Conservation (phyloP, 2,888 invertebrate species). For the Maniola hyperantus region DNA sequence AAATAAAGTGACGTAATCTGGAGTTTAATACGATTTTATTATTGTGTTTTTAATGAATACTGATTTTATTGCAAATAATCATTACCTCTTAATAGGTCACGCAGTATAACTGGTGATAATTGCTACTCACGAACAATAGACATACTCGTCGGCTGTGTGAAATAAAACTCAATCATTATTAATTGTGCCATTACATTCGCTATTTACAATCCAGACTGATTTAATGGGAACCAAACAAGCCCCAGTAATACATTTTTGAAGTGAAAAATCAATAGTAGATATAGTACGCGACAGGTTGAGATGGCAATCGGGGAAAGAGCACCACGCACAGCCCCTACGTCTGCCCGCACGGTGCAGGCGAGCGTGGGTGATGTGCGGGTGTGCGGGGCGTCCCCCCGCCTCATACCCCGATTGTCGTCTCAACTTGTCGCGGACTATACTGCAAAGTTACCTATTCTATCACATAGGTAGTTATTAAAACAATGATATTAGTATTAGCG, state of each 20-base stretch:
- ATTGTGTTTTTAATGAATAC: conserved; percentile 22
- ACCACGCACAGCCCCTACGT: too few relatives aligned
- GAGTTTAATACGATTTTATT: neutral
- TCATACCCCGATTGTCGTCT: too few relatives aligned
- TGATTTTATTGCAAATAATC: conserved; percentile 38
- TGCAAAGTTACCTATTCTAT: too few relatives aligned
- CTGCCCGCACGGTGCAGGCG: too few relatives aligned
- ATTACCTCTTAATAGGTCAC: conserved; percentile 37
- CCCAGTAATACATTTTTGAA: conserved; percentile 10
- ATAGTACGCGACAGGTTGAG: too few relatives aligned
- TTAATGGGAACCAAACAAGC: conserved; percentile 18
- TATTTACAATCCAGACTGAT: conserved; percentile 18
- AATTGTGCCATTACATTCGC: conserved; percentile 15
- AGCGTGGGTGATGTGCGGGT: too few relatives aligned
- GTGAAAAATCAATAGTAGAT: neutral
- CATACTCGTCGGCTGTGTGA: conserved; percentile 5
- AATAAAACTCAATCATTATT: conserved; percentile 23
- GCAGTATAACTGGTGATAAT: conserved; percentile 34
- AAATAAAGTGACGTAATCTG: neutral
- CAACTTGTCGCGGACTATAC: too few relatives aligned
- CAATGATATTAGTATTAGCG: too few relatives aligned
- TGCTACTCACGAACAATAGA: conserved; percentile 17
- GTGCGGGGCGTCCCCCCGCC: too few relatives aligned
- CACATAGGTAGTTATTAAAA: too few relatives aligned
- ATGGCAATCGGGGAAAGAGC: too few relatives aligned